Conservation (phyloP, 1,140 invertebrate species). For the Globodera rostochiensis region DNA sequence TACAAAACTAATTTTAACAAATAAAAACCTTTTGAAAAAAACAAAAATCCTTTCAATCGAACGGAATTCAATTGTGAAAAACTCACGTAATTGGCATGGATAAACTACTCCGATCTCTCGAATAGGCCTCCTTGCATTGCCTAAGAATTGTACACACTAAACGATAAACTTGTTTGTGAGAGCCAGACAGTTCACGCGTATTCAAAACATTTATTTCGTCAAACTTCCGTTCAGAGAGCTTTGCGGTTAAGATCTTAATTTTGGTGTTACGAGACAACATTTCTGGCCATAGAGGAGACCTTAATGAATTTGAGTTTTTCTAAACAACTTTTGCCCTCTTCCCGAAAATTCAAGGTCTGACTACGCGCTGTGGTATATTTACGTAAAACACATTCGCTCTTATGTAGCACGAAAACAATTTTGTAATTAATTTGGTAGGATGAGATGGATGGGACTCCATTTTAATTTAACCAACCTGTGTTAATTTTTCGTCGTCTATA, state of each 20-base stretch:
- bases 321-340: too few relatives aligned
- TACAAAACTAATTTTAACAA: not conserved
- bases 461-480: not conserved
- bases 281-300: too few relatives aligned
- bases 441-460: too few relatives aligned
- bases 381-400: too few relatives aligned
- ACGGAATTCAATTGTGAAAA: not conserved
- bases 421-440: too few relatives aligned
- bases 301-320: too few relatives aligned
- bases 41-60: too few relatives aligned
- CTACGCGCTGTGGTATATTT: too few relatives aligned
- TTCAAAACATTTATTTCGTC: constrained; percentile 39
- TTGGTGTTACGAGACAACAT: too few relatives aligned
- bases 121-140: constrained; percentile 31
- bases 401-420: too few relatives aligned
- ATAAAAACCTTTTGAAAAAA: not conserved
- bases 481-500: not conserved
- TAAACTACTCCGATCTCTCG: constrained; percentile 34
- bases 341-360: too few relatives aligned
- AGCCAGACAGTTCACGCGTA: constrained; percentile 22
- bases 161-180: constrained; percentile 27
- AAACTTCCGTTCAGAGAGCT: constrained; percentile 28
- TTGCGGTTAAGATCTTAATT: not conserved
- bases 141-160: constrained; percentile 20
- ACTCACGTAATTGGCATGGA: constrained; percentile 38